Base-by-base conservation (phyloP, 2,797 vertebrate genomes). In the Onychomys torridus region DNA sequence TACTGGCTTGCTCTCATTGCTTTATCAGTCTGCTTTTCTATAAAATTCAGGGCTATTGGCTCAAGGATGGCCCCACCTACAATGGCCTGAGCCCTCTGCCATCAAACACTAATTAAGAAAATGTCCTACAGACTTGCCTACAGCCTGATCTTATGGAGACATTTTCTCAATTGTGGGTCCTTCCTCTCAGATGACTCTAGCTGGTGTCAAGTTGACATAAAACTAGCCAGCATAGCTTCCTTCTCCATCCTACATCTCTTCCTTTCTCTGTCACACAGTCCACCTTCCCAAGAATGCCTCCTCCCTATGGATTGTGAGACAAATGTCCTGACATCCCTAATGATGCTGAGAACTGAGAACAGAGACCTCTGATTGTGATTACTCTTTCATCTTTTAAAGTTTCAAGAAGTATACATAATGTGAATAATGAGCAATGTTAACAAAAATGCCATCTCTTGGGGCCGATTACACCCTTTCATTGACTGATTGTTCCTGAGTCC, bases 231-330 rank as follows among this genome's bases (percentile, higher is more conserved):
- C 0, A 59, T 57, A 55, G 55, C 37, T 14, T 76, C 21, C 14
- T 13, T 77, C n/a, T 55, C 9, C 1, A 29, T 37, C 59, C 17
- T 34, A 12, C 8, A 40, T 21, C 43, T 6, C 12, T 43, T 5
- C 29, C 17, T n/a, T 86, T 88, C 73, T 69, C 71, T 37, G 90
- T 94, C 25, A 10, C 1, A 5, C 0, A 40, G 8, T 57, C 1
- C 82, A 96, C 94, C 88, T 13, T 46, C 83, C 17, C 63, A 14
- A 89, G 61, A 55, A 10, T 40, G 1, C 14, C 57, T 69, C 69
- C n/a, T 37, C 73, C 23, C 29, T 25, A 37, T 46, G 83, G 83
- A 90, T 37, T 97, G 92, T 79, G 95, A 92, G 73, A 83, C 88
- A 61, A 96, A 32, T 2, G 12, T 95, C 34, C 52, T 73, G 11